These are phyloP conservation scores for Ophonus ardosiacus DNA, from an alignment of 2,888 invertebrate genomes.

Conservation along the genomic window DNA sequence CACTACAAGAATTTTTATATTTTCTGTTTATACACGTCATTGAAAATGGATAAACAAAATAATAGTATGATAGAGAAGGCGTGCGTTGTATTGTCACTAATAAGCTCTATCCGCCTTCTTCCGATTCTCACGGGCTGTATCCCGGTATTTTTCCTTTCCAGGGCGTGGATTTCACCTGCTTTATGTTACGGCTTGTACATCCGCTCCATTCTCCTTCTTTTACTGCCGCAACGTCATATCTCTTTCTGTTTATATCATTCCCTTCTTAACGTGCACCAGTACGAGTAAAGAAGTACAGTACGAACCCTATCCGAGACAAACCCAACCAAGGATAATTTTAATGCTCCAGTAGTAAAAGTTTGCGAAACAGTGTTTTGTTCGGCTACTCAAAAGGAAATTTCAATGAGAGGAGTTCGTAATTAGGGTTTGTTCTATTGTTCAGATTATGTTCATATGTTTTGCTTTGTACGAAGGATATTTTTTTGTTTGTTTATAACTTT, in stretches of 20 bases:
- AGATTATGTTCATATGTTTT: constrained; percentile 18
- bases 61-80: too few species aligned
- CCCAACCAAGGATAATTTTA: constrained; percentile 20
- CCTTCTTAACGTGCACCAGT: neutral
- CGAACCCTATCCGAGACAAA: neutral
- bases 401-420: constrained; percentile 17
- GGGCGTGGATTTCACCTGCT: constrained; percentile 28
- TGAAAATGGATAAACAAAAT: too few species aligned
- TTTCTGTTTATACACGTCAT: too few species aligned
- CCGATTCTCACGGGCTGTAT: neutral
- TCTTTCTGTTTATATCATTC: constrained; percentile 35
- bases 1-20: too few species aligned
- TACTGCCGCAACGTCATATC: constrained; percentile 26
- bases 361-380: constrained; percentile 11
- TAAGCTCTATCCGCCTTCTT: neutral
- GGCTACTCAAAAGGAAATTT: constrained; percentile 16
- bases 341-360: constrained; percentile 16
- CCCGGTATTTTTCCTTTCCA: neutral
- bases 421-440: constrained; percentile 1
- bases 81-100: too few species aligned
- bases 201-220: constrained; percentile 25
- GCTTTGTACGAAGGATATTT: neutral
- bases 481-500: neutral
- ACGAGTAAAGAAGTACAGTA: neutral
- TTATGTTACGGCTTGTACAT: constrained; percentile 30